phyloP scores from a whole-genome alignment of 2,888 invertebrate species.

The Cerastis leucographa region DNA sequence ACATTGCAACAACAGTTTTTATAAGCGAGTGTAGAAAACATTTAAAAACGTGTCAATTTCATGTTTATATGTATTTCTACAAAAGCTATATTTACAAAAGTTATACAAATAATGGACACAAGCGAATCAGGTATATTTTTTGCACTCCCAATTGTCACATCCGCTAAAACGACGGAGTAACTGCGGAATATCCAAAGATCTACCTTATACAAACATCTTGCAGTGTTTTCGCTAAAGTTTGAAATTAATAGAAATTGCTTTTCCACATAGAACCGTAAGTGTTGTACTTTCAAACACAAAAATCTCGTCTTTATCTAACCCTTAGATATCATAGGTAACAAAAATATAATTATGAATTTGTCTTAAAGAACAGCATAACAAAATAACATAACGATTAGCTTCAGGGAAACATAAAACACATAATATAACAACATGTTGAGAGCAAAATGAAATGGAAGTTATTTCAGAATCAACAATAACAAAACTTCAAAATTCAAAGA shows the following conservation, averaged over 20 bases:
- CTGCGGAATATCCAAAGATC: not conserved
- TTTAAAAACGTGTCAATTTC: constrained; percentile 18
- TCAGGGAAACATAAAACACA: not conserved
- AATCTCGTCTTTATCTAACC: not conserved
- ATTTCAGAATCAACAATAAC: constrained; percentile 34
- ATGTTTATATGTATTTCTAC: constrained; percentile 15
- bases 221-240: not conserved
- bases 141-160: not conserved
- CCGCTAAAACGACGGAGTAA: not conserved
- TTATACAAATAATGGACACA: not conserved
- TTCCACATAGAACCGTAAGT: too few species aligned
- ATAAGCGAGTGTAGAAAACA: constrained; percentile 32
- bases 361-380: constrained; percentile 17
- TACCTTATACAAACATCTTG: not conserved
- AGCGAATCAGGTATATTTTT: not conserved
- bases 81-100: constrained; percentile 4
- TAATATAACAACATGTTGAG: not conserved
- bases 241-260: not conserved
- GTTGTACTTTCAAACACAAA: constrained; percentile 1
- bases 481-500: constrained; percentile 20
- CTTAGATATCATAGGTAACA: constrained; percentile 22
- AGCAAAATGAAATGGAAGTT: constrained; percentile 1
- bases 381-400: constrained; percentile 9
- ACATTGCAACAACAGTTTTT: constrained; percentile 21
- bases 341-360: constrained; percentile 23